Conservation (phyloP, 2,797 vertebrate species). For the Odontamblyopus rebecca region DNA sequence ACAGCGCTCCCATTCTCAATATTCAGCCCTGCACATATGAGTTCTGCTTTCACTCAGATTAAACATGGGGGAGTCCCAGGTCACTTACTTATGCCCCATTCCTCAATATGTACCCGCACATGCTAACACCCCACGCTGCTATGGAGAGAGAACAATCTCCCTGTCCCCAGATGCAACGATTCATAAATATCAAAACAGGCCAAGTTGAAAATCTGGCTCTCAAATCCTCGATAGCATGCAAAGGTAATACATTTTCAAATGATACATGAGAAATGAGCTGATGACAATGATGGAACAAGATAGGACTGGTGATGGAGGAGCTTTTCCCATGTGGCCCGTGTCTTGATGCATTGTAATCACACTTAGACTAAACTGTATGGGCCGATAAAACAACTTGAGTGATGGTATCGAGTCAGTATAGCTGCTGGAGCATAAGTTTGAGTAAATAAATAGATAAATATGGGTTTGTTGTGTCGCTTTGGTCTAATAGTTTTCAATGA, state of each 20-base stretch:
- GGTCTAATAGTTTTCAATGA: constrained; percentile 66
- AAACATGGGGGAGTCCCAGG: constrained; percentile 76
- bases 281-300: constrained; percentile 73
- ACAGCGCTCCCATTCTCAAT: constrained; percentile 60
- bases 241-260: constrained; percentile 67
- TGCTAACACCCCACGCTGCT: constrained; percentile 26
- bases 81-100: constrained; percentile 75
- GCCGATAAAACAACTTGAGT: constrained; percentile 51
- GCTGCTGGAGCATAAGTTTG: constrained; percentile 33
- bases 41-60: constrained; percentile 76
- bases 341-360: constrained; percentile 59
- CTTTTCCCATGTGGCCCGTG: constrained; percentile 49
- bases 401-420: constrained; percentile 41
- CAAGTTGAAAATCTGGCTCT: constrained; percentile 62
- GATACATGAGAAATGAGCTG: constrained; percentile 68
- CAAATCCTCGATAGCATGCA: constrained; percentile 60
- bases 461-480: constrained; percentile 36
- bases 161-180: constrained; percentile 62
- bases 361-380: constrained; percentile 51
- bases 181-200: constrained; percentile 72
- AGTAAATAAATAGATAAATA: constrained; percentile 20
- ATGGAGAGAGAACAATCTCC: constrained; percentile 57
- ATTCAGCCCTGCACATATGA: constrained; percentile 69
- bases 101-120: constrained; percentile 45
- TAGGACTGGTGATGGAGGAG: constrained; percentile 60